A percentile compares a stretch with the other conserved stretches of the same genome.
These are phyloP conservation scores for Rhinoderma darwinii DNA, from an alignment of 2,113 vertebrate species.

Conservation along the genomic window DNA sequence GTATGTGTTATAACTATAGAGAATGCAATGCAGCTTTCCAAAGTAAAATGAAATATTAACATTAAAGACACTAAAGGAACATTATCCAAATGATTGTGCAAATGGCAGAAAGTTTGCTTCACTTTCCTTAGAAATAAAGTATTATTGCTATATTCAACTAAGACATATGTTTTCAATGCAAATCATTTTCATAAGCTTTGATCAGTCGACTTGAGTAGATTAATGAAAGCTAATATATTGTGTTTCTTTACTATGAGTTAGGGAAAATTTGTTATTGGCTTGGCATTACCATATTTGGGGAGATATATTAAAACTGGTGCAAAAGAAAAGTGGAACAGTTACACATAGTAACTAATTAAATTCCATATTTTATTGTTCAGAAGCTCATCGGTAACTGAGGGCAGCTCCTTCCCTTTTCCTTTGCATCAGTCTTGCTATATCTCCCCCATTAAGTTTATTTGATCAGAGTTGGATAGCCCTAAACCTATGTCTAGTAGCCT, in stretches of 20 bases:
- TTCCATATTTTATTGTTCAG: background rate
- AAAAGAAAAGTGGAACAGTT: background rate
- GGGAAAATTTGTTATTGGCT: background rate
- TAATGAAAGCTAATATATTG: background rate
- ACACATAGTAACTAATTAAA: background rate
- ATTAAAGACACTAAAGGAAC: slow-evolving; percentile 2
- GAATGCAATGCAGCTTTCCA: slow-evolving; percentile 1
- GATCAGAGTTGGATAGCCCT: too few relatives aligned
- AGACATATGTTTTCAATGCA: slow-evolving; percentile 25
- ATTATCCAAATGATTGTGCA: slow-evolving; percentile 23
- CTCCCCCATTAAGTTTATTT: too few relatives aligned
- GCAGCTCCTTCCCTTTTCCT: background rate
- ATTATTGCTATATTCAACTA: slow-evolving; percentile 5
- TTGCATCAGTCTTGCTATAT: too few relatives aligned
- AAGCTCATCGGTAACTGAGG: background rate
- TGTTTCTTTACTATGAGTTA: background rate
- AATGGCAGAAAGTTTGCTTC: slow-evolving; percentile 2
- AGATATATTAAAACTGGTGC: background rate
- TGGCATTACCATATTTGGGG: background rate
- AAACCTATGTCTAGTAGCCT: too few relatives aligned
- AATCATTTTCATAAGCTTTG: slow-evolving; percentile 5
- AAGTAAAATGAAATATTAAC: slow-evolving; percentile 12
- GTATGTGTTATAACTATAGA: background rate
- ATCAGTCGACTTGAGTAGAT: background rate
- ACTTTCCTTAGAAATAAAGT: slow-evolving; percentile 1